A percentile compares a stretch with the other conserved stretches of the same genome.
phyloP scores from a whole-genome alignment of 2,113 vertebrate genomes.

The Boulengeromyrus knoepffleri region DNA sequence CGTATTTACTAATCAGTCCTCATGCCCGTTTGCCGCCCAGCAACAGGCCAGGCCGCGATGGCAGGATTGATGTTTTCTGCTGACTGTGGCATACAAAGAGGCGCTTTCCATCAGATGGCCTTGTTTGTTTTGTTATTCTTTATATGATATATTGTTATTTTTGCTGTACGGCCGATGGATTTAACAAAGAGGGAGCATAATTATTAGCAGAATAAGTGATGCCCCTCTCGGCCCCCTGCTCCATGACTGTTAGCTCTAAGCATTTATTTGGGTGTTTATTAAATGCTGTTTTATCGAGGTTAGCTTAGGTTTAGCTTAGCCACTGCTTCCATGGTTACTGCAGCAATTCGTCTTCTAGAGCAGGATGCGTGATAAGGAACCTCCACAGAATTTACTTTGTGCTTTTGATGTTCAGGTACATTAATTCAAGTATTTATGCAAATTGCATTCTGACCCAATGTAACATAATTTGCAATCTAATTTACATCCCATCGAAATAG shows the following conservation, averaged over 20 bases:
- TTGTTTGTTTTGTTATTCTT: neutral
- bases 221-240: neutral
- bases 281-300: neutral
- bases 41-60: neutral
- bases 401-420: constrained; percentile 3
- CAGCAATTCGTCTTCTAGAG: neutral
- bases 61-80: neutral
- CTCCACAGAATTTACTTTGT: neutral
- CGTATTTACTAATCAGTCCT: neutral
- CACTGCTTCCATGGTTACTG: neutral
- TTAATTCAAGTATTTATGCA: constrained; percentile 4
- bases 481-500: neutral
- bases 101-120: neutral
- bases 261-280: neutral
- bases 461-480: constrained; percentile 2
- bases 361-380: neutral
- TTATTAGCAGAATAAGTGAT: neutral
- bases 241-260: neutral
- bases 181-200: neutral
- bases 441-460: neutral
- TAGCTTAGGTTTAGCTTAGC: neutral
- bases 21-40: neutral
- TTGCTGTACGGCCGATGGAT: neutral
- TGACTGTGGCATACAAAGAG: neutral
- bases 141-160: neutral